Base-by-base conservation (phyloP, 2,797 vertebrate genomes). In the Phalloptychus januarius region DNA sequence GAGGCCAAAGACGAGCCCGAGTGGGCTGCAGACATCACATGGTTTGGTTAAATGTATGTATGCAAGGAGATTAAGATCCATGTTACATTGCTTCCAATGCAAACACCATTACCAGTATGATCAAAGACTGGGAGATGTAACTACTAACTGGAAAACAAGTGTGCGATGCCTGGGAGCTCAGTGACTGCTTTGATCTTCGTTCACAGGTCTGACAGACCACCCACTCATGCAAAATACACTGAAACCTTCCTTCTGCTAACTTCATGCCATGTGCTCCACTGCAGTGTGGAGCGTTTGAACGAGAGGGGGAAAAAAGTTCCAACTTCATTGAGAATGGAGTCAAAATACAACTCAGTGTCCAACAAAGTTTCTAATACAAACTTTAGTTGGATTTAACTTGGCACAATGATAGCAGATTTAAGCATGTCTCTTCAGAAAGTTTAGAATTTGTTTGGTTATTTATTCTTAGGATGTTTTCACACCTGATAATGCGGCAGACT, bases 161-260 rank as follows among this genome's bases (percentile, higher is more conserved):
- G 58, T 25, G 71, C 56, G 58, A 45, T 15, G 67, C 74, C n/a
- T 75, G 63, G 58, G 61, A 46, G 52, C 45, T 79, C 54, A 72
- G 71, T 46, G 56, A 61, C 42, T 4, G 72, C 69, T 87, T 31
- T 86, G 81, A 88, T 83, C 72, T 83, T 63, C 10, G 33, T 15
- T 67, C 72, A 48, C 75, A 48, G 50, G 74, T 71, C 81, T 58
- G 81, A 70, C 77, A 71, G 82, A 78, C 75, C 77, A 79, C 75
- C 69, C 71, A 74, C 79, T 83, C 82, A 74, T 33, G 25, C 33
- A 76, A 58, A 77, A 82, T n/a, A 72, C 58, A 82, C 67, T 69
- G 72, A 87, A 85, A 88, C 74, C 44, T 58, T 86, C 86, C 90
- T 87, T 87, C 82, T 52, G 54, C 63, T 50, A 71, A 83, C 74